Base-by-base conservation (phyloP, 2,113 vertebrate species). In the Potamarius usumacintae region DNA sequence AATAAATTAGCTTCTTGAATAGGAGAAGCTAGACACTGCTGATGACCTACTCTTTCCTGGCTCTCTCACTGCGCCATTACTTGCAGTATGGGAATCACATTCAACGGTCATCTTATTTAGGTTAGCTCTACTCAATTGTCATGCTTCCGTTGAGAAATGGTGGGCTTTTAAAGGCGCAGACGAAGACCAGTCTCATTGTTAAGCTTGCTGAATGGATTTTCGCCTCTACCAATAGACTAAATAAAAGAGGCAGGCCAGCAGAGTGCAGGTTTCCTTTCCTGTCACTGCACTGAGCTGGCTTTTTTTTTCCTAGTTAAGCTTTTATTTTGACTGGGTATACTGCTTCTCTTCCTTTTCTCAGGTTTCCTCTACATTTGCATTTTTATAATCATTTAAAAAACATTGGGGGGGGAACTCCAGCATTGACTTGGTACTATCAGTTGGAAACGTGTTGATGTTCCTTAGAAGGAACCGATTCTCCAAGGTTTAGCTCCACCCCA, bases 81-180 rank as follows among this genome's bases (percentile, higher is more conserved):
- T 89, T 88, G 2, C 42, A 42, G 42, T 42, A 87, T 83, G 67
- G 74, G 89, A 91, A 89, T 92, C 88, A 87, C 86, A 83, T 90
- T 94, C 90, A 93, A 89, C 91, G 92, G 89, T 91, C 90, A 92
- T 93, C 90, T 91, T 92, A 94, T 94, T 91, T 93, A 92, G 90
- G 91, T 93, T 93, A 92, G 86, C 89, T 65, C 52, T 86, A 88
- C 86, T 92, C 65, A 30, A 91, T 85, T 92, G 85, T 84, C 84
- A 53, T 65, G 48, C 71, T 79, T 89, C 67, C 79, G 77, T 87
- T 89, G 81, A 85, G 89, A 65, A 65, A 81, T 42, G 27, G 52
- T 67, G 74, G 71, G 63, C 88, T 82, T 90, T 91, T 91, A 87
- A 92, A 91, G 88, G 72, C 72, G 62, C 82, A 85, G 25, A 12